phyloP scores from a whole-genome alignment of 2,888 invertebrate species.

The Caenorhabditis sp. region DNA sequence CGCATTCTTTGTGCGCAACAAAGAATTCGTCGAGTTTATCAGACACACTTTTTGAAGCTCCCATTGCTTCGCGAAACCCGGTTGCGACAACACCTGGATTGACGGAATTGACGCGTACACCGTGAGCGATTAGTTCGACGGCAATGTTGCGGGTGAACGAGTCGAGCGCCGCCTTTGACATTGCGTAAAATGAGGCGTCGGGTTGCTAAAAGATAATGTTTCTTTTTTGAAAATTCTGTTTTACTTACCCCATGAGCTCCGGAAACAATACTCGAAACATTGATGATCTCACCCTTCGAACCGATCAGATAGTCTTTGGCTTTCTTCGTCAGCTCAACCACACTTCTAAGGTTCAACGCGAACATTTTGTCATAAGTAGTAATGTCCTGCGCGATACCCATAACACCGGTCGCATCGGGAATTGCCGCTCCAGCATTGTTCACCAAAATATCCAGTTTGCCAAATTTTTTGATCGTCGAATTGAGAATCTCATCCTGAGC shows the following conservation, averaged over 20 bases:
- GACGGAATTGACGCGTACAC: conserved; percentile 24
- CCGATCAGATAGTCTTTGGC: conserved; percentile 7
- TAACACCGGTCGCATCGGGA: not conserved
- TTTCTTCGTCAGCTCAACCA: conserved; percentile 10
- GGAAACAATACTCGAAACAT: conserved; percentile 16
- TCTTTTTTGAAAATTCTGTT: not conserved
- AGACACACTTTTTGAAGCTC: conserved; percentile 12
- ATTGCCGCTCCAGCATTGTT: not conserved
- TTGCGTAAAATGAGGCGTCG: conserved; percentile 13
- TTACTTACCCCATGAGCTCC: conserved; percentile 13
- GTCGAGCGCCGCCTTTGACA: conserved; percentile 26
- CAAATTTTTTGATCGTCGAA: conserved; percentile 19
- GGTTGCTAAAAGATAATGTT: conserved; percentile 3
- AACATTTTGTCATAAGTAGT: conserved; percentile 10
- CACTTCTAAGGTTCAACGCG: conserved; percentile 12
- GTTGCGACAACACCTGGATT: conserved; percentile 39
- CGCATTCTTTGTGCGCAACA: conserved; percentile 17
- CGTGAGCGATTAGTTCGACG: conserved; percentile 15
- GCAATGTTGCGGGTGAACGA: conserved; percentile 26
- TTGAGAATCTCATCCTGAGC: conserved; percentile 12
- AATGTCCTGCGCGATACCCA: not conserved
- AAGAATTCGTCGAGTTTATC: conserved; percentile 20
- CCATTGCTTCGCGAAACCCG: conserved; percentile 27
- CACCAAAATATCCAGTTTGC: conserved; percentile 27
- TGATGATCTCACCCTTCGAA: conserved; percentile 23